phyloP scores from a whole-genome alignment of 2,113 vertebrate genomes.

The Cranoglanis bouderius region DNA sequence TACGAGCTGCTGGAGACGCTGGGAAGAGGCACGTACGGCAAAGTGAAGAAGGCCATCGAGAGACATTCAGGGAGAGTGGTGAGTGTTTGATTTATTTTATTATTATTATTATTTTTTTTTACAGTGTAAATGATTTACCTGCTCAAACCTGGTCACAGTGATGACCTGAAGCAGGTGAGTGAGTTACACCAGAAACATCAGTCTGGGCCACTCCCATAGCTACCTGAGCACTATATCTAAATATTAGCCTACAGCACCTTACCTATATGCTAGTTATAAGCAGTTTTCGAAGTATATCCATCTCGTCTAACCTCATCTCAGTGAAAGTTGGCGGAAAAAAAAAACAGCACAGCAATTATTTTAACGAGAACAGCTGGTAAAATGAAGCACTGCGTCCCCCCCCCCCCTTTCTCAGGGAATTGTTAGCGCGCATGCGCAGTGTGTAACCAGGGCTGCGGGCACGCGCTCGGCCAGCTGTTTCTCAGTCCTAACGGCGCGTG shows the following conservation, averaged over 20 bases:
- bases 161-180: neutral
- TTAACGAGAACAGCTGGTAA: slow-evolving; percentile 15
- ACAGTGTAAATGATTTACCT: neutral
- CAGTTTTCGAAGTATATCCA: neutral
- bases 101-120: no score
- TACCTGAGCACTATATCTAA: neutral
- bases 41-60: slow-evolving; percentile 96
- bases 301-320: neutral
- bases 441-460: slow-evolving; percentile 54
- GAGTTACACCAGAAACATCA: neutral
- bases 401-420: slow-evolving; percentile 55
- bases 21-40: slow-evolving; percentile 95
- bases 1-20: slow-evolving; percentile 97
- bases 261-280: neutral
- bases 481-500: slow-evolving; percentile 44
- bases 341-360: neutral
- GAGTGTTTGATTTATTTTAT: slow-evolving; percentile 58
- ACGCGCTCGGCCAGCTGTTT: slow-evolving; percentile 58
- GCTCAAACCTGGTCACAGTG: neutral
- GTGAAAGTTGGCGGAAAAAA: neutral
- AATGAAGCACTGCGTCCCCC: slow-evolving; percentile 42
- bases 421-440: slow-evolving; percentile 61
- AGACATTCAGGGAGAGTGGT: slow-evolving; percentile 95
- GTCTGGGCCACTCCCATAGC: neutral
- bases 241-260: neutral